Evolutionary conservation across 2,888 invertebrate species (phyloP), one percentile per base, ranked within the genome.

Genomic region (Epirrhoe tristata): DNA sequence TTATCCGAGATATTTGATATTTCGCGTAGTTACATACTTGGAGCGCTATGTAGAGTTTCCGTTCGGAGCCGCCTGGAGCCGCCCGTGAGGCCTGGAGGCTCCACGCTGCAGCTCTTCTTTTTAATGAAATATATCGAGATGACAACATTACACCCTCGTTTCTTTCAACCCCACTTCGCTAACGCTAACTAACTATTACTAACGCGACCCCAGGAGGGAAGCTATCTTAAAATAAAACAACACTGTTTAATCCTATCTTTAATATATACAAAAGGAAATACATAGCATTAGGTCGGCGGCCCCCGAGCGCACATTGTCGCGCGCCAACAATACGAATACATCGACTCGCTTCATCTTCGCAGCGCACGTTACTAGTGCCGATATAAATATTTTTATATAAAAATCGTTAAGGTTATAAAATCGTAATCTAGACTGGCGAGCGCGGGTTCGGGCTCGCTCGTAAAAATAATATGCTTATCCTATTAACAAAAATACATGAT

Each of bases 231-330:
- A 85, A 83, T 81, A 60, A 85, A 85, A 86, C 73, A 77, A 66
- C 43, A 39, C 14, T 24, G 48, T 84, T 86, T 81, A 84, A 86
- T 84, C 86, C 87, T 89, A 88, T 81, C 75, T 87, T 89, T 89
- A 90, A 88, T 90, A 89, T 89, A 43, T 88, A 90, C 89, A 90
- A 89, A 89, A 88, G 82, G 85, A 86, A 87, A 87, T 87, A 83
- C 83, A 83, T 77, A 72, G 75, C 76, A 64, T 61, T 32, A 58
- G 57, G 58, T 51, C 48, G 39, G 5, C 12, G 39, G 48, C 52
- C 31, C 56, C 31, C 7, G 58, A 6, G 24, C 46, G 52, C 58
- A 43, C 60, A n/a, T n/a, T n/a, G 46, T 51, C 65, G 50, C 63
- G 54, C 55, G n/a, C n/a, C n/a, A n/a, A n/a, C n/a, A n/a, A 43